Percentiles rank a stretch among this genome's conserved stretches.
These are phyloP conservation scores for Gopherus evgoodei DNA, from an alignment of 2,113 vertebrate species.

Conservation along the genomic window DNA sequence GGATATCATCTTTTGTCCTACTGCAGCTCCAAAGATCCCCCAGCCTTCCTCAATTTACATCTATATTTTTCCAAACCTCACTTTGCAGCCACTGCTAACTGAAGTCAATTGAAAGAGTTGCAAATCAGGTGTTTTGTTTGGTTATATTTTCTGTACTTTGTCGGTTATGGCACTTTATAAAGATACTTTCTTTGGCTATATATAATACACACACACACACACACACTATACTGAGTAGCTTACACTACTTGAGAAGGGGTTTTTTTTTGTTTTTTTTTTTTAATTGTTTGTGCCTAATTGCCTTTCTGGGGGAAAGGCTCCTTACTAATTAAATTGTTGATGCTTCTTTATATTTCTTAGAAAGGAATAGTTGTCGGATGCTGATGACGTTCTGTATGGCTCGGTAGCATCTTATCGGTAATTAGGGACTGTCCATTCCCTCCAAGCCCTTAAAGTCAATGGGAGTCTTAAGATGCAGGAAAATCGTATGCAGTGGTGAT, in stretches of 20 bases:
- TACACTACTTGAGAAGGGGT: background rate
- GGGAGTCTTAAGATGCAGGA: fast-evolving
- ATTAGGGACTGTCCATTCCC: background rate
- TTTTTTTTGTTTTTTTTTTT: background rate
- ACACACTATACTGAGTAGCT: background rate
- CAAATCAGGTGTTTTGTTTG: background rate
- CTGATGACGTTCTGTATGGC: background rate
- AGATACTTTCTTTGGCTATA: background rate
- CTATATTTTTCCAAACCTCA: slow-evolving; percentile 40
- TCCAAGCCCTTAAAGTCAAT: background rate
- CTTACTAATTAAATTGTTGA: background rate
- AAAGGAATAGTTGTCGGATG: background rate
- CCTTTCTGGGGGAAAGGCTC: background rate
- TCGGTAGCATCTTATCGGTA: background rate
- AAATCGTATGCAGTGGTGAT: background rate
- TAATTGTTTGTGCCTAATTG: background rate
- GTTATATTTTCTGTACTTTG: background rate
- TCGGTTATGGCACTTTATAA: background rate
- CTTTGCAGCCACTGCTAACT: slow-evolving; percentile 38
- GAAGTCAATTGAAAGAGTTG: slow-evolving; percentile 51
- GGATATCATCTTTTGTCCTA: slow-evolving; percentile 63
- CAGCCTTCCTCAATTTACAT: background rate
- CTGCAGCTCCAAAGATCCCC: slow-evolving; percentile 56
- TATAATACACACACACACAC: background rate
- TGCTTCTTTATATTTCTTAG: background rate